phyloP scores from a whole-genome alignment of 2,113 vertebrate species.

The Lophura nycthemera region DNA sequence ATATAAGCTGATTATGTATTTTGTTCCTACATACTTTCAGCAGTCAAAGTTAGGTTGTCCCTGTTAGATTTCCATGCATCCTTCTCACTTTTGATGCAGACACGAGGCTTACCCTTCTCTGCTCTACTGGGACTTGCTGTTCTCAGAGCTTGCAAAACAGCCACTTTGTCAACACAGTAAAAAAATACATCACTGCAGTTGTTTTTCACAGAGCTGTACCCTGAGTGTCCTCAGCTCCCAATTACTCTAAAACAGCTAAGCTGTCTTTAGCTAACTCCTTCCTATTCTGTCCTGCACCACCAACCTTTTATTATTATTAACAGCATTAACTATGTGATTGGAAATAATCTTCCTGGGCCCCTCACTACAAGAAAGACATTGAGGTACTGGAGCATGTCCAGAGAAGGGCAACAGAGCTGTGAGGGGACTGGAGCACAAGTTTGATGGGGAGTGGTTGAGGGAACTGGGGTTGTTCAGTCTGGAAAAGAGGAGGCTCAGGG shows the following conservation, averaged over 20 bases:
- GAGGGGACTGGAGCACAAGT: no score
- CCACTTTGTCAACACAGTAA: not conserved
- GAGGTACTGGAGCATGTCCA: no score
- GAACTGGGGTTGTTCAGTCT: no score
- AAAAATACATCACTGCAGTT: not conserved
- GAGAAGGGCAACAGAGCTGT: no score
- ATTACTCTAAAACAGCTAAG: not conserved
- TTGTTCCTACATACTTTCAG: not conserved
- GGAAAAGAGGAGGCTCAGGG: no score
- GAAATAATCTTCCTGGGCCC: not conserved
- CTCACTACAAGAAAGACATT: no score
- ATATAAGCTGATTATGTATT: not conserved
- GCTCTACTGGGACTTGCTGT: not conserved
- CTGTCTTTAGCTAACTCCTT: not conserved
- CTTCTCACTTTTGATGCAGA: not conserved
- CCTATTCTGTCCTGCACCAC: not conserved
- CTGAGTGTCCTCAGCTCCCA: not conserved
- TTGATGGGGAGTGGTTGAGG: no score
- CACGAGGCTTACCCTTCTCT: not conserved
- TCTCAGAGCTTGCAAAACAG: not conserved
- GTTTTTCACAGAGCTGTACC: not conserved
- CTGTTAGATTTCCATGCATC: not conserved
- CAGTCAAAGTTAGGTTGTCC: not conserved
- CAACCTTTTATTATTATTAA: not conserved
- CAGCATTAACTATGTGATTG: not conserved